Percentiles rank a stretch among this genome's conserved stretches.
Conservation (phyloP, 1,140 invertebrate genomes). For the Andrena cerasifolii region DNA sequence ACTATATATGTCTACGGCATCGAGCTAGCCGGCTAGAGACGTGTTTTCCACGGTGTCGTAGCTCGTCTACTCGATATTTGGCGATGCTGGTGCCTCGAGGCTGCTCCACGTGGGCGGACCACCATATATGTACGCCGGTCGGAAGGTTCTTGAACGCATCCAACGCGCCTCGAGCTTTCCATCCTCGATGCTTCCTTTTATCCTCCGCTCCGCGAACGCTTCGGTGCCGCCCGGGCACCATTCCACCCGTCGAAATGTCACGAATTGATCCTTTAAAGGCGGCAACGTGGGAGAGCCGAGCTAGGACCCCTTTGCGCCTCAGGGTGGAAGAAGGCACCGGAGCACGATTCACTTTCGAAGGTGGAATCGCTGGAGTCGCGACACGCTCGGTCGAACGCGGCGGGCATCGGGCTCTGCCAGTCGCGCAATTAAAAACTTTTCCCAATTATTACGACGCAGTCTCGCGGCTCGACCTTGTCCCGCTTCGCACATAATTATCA, state of each 20-base stretch:
- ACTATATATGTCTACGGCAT: too few relatives aligned
- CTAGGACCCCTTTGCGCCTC: not conserved
- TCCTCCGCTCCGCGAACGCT: constrained; percentile 3
- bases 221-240: not conserved
- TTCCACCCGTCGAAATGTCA: constrained; percentile 12
- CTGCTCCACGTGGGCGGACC: constrained; percentile 73
- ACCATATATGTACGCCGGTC: constrained; percentile 72
- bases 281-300: constrained; percentile 1
- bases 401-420: not conserved
- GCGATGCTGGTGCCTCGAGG: constrained; percentile 69
- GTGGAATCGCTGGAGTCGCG: not conserved
- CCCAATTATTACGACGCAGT: constrained; percentile 54
- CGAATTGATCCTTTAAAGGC: too few relatives aligned
- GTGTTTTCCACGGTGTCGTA: constrained; percentile 59
- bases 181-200: constrained; percentile 40
- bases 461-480: constrained; percentile 57
- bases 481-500: constrained; percentile 50
- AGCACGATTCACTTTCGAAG: not conserved
- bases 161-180: constrained; percentile 66
- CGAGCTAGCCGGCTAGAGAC: constrained; percentile 67
- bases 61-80: constrained; percentile 77
- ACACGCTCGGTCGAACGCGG: not conserved
- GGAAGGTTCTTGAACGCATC: constrained; percentile 71
- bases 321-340: not conserved
- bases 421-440: constrained; percentile 62